Conservation (phyloP, 1,140 invertebrate species). For the Anthonomus grandis region DNA sequence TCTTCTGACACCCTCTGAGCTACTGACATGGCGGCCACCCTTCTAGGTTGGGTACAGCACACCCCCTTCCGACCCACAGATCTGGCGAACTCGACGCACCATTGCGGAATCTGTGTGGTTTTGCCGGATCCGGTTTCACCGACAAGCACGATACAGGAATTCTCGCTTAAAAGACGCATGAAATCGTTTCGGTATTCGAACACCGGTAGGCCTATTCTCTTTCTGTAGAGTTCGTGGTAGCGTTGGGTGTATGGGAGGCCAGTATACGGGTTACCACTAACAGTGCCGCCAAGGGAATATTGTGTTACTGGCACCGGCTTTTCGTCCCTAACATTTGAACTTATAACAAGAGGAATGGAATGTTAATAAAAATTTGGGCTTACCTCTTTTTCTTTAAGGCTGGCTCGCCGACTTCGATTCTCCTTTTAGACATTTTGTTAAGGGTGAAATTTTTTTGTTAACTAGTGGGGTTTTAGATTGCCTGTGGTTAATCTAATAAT, state of each 20-base stretch:
- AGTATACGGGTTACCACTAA: constrained; percentile 62
- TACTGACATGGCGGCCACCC: constrained; percentile 99
- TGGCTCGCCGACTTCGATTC: constrained; percentile 79
- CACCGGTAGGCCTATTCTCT: constrained; percentile 89
- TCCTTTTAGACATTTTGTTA: constrained; percentile 78
- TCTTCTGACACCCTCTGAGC: constrained; percentile 98
- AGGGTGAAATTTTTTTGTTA: too few species aligned
- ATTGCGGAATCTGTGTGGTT: constrained; percentile 92
- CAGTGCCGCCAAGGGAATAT: constrained; percentile 51
- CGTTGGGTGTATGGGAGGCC: constrained; percentile 73
- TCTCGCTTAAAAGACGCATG: constrained; percentile 83
- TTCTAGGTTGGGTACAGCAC: constrained; percentile 94
- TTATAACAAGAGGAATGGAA: background rate
- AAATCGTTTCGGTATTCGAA: constrained; percentile 98
- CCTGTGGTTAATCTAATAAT: too few species aligned
- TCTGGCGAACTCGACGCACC: constrained; percentile 89
- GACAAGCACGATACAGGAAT: constrained; percentile 91
- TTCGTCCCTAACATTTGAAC: constrained; percentile 39
- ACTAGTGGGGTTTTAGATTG: too few species aligned
- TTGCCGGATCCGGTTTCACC: constrained; percentile 97
- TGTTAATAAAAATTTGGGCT: constrained; percentile 33
- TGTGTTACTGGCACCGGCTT: constrained; percentile 32
- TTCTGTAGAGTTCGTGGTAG: constrained; percentile 82
- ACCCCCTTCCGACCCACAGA: constrained; percentile 76
- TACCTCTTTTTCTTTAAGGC: constrained; percentile 74